A percentile compares a stretch with the other conserved stretches of the same genome.
Evolutionary conservation across 2,888 invertebrate genomes (phyloP).

Genomic region (Amphiduros pacificus): DNA sequence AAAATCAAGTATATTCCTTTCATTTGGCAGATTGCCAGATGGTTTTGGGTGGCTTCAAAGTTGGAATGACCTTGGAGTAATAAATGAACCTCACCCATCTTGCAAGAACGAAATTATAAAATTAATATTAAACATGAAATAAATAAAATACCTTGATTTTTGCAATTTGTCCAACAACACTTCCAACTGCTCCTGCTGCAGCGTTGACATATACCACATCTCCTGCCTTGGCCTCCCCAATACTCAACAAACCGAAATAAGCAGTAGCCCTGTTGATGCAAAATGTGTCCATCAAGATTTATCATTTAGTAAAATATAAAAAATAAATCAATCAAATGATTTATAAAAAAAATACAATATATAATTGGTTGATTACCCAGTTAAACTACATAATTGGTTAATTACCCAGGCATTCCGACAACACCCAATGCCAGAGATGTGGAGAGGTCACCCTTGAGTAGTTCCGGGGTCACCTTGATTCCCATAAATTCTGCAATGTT

Average conservation of each 20-base stretch:
- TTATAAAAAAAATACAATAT: too few relatives aligned
- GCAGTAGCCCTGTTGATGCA: conserved; percentile 68
- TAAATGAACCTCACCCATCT: too few relatives aligned
- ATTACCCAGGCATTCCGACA: conserved; percentile 34
- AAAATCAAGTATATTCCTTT: too few relatives aligned
- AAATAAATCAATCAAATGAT: too few relatives aligned
- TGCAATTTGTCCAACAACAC: conserved; percentile 77
- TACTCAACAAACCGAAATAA: conserved; percentile 73
- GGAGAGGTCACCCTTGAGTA: too few relatives aligned
- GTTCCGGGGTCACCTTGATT: conserved; percentile 7
- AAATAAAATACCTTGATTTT: conserved; percentile 73
- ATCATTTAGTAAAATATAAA: not conserved
- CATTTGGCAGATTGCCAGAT: too few relatives aligned
- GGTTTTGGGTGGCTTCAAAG: too few relatives aligned
- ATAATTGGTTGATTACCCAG: too few relatives aligned
- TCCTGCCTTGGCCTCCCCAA: conserved; percentile 72
- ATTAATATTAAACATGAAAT: too few relatives aligned
- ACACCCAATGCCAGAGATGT: conserved; percentile 24
- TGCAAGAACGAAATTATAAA: too few relatives aligned
- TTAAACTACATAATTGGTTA: too few relatives aligned
- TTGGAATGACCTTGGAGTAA: too few relatives aligned
- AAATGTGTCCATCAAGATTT: not conserved
- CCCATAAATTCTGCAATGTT: not conserved
- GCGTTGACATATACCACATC: conserved; percentile 75
- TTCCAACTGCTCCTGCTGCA: conserved; percentile 80